These are phyloP conservation scores for Motacilla tschutschensis DNA, from an alignment of 2,113 vertebrate species.

Conservation along the genomic window DNA sequence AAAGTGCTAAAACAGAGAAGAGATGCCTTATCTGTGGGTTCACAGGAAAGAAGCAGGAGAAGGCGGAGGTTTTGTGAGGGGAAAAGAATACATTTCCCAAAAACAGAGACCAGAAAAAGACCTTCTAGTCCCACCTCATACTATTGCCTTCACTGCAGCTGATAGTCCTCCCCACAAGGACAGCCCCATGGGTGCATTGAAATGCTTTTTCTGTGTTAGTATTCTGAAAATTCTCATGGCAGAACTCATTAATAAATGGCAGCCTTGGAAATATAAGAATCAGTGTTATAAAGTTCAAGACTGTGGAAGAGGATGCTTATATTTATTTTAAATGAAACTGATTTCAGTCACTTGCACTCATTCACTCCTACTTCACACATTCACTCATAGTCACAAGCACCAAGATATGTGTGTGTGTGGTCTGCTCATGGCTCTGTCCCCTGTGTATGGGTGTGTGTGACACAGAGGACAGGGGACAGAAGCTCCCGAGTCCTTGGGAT, in stretches of 20 bases:
- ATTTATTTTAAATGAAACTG: background rate
- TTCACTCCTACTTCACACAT: background rate
- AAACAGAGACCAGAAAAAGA: background rate
- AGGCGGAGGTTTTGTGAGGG: background rate
- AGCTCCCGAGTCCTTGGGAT: background rate
- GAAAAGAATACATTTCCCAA: background rate
- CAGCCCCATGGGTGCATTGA: background rate
- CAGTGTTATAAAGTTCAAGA: background rate
- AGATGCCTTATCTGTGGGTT: background rate
- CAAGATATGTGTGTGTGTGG: background rate
- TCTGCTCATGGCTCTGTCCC: background rate
- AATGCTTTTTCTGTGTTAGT: background rate
- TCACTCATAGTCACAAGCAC: background rate
- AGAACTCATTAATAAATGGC: background rate
- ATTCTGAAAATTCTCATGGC: background rate
- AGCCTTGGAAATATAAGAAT: background rate
- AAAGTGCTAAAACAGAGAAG: background rate
- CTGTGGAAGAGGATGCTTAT: background rate
- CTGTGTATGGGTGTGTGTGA: background rate
- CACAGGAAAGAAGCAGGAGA: background rate
- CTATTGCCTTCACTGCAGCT: background rate
- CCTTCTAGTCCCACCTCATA: background rate
- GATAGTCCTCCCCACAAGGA: background rate
- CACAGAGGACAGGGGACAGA: background rate
- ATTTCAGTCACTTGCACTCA: background rate